These are phyloP conservation scores for Protobothrops mucrosquamatus DNA, from an alignment of 2,113 vertebrate species.

Conservation along the genomic window DNA sequence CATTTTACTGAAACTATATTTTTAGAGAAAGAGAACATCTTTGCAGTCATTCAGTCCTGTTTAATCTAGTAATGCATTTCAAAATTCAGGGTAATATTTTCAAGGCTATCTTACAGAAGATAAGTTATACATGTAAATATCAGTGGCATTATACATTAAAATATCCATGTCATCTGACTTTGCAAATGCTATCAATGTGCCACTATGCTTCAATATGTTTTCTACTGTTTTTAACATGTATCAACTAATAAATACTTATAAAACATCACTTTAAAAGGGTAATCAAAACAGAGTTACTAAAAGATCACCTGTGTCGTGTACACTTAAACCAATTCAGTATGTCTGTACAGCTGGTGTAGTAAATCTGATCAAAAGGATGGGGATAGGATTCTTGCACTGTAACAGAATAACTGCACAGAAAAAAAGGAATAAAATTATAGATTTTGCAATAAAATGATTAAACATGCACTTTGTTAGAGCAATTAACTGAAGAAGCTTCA, in stretches of 20 bases:
- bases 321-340: slow-evolving; percentile 99
- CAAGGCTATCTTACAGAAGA: background rate
- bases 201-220: background rate
- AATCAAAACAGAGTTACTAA: background rate
- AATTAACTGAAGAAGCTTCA: background rate
- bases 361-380: slow-evolving; percentile 93
- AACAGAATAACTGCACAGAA: slow-evolving; percentile 84
- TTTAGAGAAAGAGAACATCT: background rate
- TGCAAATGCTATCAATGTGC: background rate
- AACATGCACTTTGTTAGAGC: background rate
- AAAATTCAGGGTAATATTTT: background rate
- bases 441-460: background rate
- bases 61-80: background rate
- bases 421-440: slow-evolving; percentile 18
- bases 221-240: background rate
- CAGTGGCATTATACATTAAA: background rate
- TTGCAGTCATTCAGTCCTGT: background rate
- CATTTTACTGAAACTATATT: background rate
- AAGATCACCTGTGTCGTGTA: slow-evolving; percentile 88
- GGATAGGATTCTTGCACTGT: slow-evolving; percentile 95
- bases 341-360: slow-evolving; percentile 95
- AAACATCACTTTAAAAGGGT: background rate
- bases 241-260: background rate
- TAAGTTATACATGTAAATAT: background rate
- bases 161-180: background rate